Evolutionary conservation across 1,140 invertebrate genomes (phyloP).

Genomic region (Listronotus oregonensis): DNA sequence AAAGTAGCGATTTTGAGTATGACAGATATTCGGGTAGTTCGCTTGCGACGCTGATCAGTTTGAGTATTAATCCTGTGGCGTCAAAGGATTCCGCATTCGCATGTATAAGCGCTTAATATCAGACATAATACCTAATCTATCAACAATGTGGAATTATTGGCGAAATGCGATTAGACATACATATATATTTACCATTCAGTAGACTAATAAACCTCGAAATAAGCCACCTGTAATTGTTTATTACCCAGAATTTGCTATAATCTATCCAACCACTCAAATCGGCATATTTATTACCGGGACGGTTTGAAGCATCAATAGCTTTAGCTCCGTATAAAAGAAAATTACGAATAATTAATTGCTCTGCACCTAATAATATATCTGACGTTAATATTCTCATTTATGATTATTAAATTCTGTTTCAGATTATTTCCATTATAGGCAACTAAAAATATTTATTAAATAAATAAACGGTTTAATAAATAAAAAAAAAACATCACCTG

Average conservation of each 20-base stretch:
- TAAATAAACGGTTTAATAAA: too few species aligned
- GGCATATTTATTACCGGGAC: constrained; percentile 18
- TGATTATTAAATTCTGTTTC: too few species aligned
- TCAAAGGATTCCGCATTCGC: constrained; percentile 34
- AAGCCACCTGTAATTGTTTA: constrained; percentile 34
- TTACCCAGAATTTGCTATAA: constrained; percentile 30
- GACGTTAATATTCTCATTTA: too few species aligned
- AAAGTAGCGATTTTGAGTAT: constrained; percentile 23
- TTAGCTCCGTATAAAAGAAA: constrained; percentile 5
- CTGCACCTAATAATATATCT: too few species aligned
- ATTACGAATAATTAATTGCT: background rate
- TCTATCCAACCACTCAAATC: constrained; percentile 21
- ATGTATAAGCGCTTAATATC: constrained; percentile 19
- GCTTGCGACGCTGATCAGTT: constrained; percentile 15
- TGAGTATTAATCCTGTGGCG: constrained; percentile 21
- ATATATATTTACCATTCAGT: constrained; percentile 33
- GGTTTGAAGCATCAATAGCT: constrained; percentile 18
- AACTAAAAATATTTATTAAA: too few species aligned
- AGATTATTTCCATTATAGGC: too few species aligned
- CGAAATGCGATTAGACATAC: constrained; percentile 32
- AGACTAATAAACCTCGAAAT: constrained; percentile 31
- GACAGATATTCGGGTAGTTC: constrained; percentile 24
- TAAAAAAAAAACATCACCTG: too few species aligned
- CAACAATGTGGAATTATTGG: constrained; percentile 35
- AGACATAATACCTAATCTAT: constrained; percentile 35